Base-by-base conservation (phyloP, 2,888 invertebrate species). In the Aethes cnicana region DNA sequence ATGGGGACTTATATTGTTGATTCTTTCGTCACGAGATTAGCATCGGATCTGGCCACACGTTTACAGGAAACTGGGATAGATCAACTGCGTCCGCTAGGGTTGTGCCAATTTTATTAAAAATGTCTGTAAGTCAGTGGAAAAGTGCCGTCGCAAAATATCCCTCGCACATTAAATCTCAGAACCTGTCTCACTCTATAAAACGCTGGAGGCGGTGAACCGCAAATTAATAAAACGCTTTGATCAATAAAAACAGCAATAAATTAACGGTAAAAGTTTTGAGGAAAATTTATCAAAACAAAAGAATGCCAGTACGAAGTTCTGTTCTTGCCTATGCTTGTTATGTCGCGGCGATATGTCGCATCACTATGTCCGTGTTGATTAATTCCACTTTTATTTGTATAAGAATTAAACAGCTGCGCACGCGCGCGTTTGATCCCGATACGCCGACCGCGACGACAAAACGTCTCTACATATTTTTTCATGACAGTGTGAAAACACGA, bases 331-430 rank as follows among this genome's bases (percentile, higher is more conserved):
- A 46, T 46, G 44, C 41, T 12, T 26, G 39, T 23, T 11, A 47
- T 36, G 54, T 48, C 35, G 25, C 25, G 47, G 43, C 23, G 48
- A 59, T 47, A 47, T 54, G 53, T 57, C 70, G 65, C 83, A 81
- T 75, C 82, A 78, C 84, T 83, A 81, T 62, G 61, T 59, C 39
- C 62, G 64, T 63, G 72, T 83, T 87, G 88, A 88, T 88, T 86
- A 84, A 88, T 87, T 76, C 75, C 69, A 78, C 74, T 88, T 88
- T 86, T 84, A 88, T 88, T 88, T 84, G 85, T 85, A 74, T 79
- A 77, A 81, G 80, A 81, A 77, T 80, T 72, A 76, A 71, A 74
- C 84, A 81, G 83, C 83, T 82, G 46, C 69, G 72, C 71, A 66
- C 68, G 63, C 62, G 63, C 62, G 67, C 78, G 77, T 88, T 87